Base-by-base conservation (phyloP, 2,888 invertebrate genomes). In the Deroplatys truncata region DNA sequence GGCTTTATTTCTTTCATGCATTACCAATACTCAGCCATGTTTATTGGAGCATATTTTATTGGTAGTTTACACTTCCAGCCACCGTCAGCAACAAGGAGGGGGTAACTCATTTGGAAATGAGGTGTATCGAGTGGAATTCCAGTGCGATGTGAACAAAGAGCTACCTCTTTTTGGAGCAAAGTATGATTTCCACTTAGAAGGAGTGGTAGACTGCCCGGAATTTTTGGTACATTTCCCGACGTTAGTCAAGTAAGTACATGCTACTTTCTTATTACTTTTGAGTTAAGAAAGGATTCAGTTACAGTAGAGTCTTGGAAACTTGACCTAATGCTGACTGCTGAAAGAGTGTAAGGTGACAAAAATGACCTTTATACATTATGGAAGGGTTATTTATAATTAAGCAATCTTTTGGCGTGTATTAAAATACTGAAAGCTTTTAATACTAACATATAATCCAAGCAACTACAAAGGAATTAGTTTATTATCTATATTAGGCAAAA, bases 141-240 rank as follows among this genome's bases (percentile, higher is more conserved):
- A 96, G 89, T 96, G 96, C 93, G 96, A 97, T 92, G 94, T 91
- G 92, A 94, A 92, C 91, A 95, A 95, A 20, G 96, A 96, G 0
- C 92, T 92, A 92, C 98, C 98, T 0, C 93, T 99, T 29, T 99
- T 99, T 94, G 99, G 99, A 84, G 98, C 97, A 29, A 98, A 98
- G 93, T 99, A 99, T 94, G 96, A 98, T 93, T 99, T 99, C 93
- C 96, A 97, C 92, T 94, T 99, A 91, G 98, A 99, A 92, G 99
- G 98, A 82, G 98, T 98, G 13, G 99, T 99, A 0, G 97, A 99
- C 93, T 99, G 99, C 93, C 99, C 99, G 1, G 99, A 99, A 93
- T 99, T 99, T 94, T 95, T 99, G 90, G 98, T 99, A 28, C 97
- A 99, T 94, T 98, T 99, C 93, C 98, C 98, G 28, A 95, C 97